A percentile compares a stretch with the other conserved stretches of the same genome.
These are phyloP conservation scores for Gnathonemus echidnorhynchus DNA, from an alignment of 2,113 vertebrate species.

Conservation along the genomic window DNA sequence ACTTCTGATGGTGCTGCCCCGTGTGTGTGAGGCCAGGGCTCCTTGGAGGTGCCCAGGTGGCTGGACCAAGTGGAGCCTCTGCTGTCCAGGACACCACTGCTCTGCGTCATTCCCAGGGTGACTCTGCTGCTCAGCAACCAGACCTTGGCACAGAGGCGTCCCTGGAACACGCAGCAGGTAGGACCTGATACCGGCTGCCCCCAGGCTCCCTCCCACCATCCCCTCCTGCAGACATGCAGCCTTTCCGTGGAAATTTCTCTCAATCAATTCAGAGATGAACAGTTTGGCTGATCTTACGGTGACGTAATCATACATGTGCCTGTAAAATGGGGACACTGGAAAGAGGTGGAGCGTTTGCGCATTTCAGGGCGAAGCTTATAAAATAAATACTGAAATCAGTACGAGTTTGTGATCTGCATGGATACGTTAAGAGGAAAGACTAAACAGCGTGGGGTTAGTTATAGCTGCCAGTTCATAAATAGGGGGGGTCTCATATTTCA, in stretches of 20 bases:
- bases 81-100: constrained; percentile 54
- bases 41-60: constrained; percentile 46
- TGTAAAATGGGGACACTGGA: not conserved
- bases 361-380: not conserved
- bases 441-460: not conserved
- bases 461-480: not conserved
- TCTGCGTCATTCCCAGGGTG: constrained; percentile 46
- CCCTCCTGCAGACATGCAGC: not conserved
- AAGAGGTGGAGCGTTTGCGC: not conserved
- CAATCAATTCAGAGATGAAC: not conserved
- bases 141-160: constrained; percentile 20
- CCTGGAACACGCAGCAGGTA: constrained; percentile 70
- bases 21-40: constrained; percentile 42
- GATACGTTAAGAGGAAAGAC: not conserved
- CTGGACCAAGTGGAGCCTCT: constrained; percentile 51
- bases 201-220: not conserved
- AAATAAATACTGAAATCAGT: not conserved
- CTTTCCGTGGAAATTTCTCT: not conserved
- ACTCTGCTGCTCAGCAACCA: constrained; percentile 38
- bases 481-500: not conserved
- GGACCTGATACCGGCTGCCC: not conserved
- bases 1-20: not conserved
- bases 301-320: not conserved
- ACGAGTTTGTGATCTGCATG: not conserved
- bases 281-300: not conserved